Evolutionary conservation across 2,888 invertebrate genomes (phyloP), one percentile per base, ranked within the genome.

Genomic region (Reticulitermes lucifugus): DNA sequence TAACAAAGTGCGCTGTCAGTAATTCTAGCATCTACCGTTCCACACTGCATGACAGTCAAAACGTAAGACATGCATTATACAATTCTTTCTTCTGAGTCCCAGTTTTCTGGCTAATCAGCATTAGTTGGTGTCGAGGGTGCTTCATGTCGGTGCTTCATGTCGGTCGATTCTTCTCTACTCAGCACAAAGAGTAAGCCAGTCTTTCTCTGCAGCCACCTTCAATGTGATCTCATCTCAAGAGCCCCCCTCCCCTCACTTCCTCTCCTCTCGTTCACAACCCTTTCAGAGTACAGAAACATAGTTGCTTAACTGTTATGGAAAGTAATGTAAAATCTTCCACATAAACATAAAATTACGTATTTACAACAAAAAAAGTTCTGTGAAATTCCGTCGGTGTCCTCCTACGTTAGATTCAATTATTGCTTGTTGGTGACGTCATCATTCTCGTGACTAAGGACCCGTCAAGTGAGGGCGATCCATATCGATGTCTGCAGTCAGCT

Each of bases 41-140:
- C 46, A 55, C 14, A 18, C 55, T 55, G 55, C 18, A 18, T 2
- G 18, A 46, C 46, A 46, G 9, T 46, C 12, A 46, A 46, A 3
- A 6, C 6, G 46, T 12, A 46, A 46, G 9, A 4, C 46, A 46
- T 46, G 1, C 1, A 5, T 46, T 12, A 46, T 46, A 46, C 12
- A 7, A 21, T 60, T 60, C 60, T 60, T 60, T 60, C 60, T 60
- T 60, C 21, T 60, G 75, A 46, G 25, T 75, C 35, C 75, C 35
- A 79, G 55, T 65, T 83, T 85, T 79, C 59, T 85, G 77, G 85
- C 85, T 83, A 85, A 85, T 85, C 85, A 85, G 85, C 85, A 80
- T 70, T 83, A 85, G 79, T 85, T 85, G 83, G 29, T 59, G 83
- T 80, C 60, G 79, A 85, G 85, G 51, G 83, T 83, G 21, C 85